These are phyloP conservation scores for Philhelius pedissequus DNA, from an alignment of 2,888 invertebrate species.

Conservation along the genomic window DNA sequence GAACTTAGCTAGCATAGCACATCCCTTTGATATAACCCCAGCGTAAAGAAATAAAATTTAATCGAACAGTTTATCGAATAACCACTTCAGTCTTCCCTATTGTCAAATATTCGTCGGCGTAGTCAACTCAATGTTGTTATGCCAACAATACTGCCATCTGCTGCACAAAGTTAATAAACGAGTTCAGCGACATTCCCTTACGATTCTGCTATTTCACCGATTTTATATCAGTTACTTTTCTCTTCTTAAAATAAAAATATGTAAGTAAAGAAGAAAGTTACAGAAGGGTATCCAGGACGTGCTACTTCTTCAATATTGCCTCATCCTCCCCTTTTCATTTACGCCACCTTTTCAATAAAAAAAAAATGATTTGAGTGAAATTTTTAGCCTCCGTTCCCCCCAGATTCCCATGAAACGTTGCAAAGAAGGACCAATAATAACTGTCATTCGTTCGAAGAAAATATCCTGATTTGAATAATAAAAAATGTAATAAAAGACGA, in stretches of 20 bases:
- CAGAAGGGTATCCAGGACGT: not conserved
- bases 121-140: conserved; percentile 12
- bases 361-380: conserved; percentile 51
- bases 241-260: not conserved
- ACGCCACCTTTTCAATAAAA: conserved; percentile 46
- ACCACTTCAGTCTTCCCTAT: conserved; percentile 20
- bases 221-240: conserved; percentile 18
- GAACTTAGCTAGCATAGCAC: not conserved
- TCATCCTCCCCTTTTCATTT: not conserved
- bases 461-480: conserved; percentile 64
- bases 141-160: conserved; percentile 45
- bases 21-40: not conserved
- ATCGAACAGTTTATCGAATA: conserved; percentile 40
- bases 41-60: not conserved
- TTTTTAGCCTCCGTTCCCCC: not conserved
- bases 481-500: conserved; percentile 35
- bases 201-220: not conserved
- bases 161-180: conserved; percentile 64
- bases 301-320: not conserved
- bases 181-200: conserved; percentile 29
- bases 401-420: not conserved
- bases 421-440: conserved; percentile 51
- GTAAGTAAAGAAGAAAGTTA: conserved; percentile 23
- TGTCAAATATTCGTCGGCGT: not conserved
- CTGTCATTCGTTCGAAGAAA: conserved; percentile 49